A percentile compares a stretch with the other conserved stretches of the same genome.
Evolutionary conservation across 2,113 vertebrate species (phyloP).

Genomic region (Mesoclemmys tuberculata): DNA sequence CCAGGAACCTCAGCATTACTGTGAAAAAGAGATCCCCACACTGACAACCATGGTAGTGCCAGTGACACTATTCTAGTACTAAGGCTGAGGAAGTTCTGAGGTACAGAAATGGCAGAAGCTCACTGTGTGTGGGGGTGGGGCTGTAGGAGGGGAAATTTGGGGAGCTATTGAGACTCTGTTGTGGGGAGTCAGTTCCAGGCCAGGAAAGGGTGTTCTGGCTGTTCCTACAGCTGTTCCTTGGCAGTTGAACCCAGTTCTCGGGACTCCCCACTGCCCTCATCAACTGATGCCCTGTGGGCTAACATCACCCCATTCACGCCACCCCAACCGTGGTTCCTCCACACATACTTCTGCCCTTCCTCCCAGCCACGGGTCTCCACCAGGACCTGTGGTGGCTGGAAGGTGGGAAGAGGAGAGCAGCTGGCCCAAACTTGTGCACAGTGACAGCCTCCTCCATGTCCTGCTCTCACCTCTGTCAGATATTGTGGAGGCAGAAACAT

Average conservation of each 20-base stretch:
- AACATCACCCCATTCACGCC: neutral
- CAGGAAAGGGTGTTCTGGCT: neutral
- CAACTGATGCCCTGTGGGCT: neutral
- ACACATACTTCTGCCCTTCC: neutral
- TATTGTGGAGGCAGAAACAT: neutral
- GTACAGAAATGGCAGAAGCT: neutral
- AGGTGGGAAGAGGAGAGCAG: neutral
- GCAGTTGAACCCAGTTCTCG: neutral
- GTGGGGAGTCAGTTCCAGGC: neutral
- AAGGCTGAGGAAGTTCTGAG: neutral
- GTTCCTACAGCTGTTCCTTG: neutral
- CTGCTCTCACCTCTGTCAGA: neutral
- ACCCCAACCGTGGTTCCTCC: neutral
- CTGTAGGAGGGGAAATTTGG: neutral
- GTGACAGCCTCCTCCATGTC: neutral
- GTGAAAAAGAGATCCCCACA: neutral
- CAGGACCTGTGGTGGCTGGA: neutral
- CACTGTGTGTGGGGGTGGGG: neutral
- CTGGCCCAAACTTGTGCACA: neutral
- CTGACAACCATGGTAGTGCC: neutral
- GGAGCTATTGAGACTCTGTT: neutral
- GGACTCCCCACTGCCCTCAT: neutral
- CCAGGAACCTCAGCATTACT: neutral
- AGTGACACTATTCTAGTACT: neutral
- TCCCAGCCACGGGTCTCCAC: neutral